phyloP scores from a whole-genome alignment of 2,113 vertebrate genomes.

The Climacteris rufus region DNA sequence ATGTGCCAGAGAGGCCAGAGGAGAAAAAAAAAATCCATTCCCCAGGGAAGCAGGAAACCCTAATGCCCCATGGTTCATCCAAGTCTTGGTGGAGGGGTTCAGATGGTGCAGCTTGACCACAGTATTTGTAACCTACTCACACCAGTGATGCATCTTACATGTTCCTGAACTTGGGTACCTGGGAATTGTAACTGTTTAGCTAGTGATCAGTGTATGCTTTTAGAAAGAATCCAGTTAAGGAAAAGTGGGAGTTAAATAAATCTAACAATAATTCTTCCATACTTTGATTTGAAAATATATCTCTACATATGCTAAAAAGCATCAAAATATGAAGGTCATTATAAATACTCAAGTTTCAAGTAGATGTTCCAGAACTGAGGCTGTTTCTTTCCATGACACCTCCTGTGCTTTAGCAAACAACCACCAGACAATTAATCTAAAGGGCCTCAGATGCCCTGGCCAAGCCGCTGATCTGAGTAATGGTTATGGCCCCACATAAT shows the following conservation, averaged over 20 bases:
- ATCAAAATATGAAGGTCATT: not conserved
- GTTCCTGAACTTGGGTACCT: not conserved
- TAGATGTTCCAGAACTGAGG: not conserved
- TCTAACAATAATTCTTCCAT: not conserved
- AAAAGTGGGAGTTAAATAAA: not conserved
- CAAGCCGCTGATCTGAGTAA: not conserved
- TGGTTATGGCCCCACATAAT: not conserved
- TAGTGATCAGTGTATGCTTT: not conserved
- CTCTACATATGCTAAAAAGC: not conserved
- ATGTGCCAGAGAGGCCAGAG: not conserved
- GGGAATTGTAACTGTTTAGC: not conserved
- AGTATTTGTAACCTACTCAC: not conserved
- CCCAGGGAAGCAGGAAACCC: not conserved
- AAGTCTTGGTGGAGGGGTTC: not conserved
- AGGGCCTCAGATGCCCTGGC: not conserved
- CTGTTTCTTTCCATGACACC: not conserved
- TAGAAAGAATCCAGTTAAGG: not conserved
- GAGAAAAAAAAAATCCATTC: not conserved
- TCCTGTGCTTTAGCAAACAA: not conserved
- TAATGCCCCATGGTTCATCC: not conserved
- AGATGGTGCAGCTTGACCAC: not conserved
- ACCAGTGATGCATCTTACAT: not conserved
- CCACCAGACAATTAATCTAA: not conserved
- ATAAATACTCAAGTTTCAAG: not conserved
- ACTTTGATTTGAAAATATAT: not conserved